Evolutionary conservation across 2,113 vertebrate genomes (phyloP), one percentile per base, ranked within the genome.

Genomic region (Pogonocichla stellata): DNA sequence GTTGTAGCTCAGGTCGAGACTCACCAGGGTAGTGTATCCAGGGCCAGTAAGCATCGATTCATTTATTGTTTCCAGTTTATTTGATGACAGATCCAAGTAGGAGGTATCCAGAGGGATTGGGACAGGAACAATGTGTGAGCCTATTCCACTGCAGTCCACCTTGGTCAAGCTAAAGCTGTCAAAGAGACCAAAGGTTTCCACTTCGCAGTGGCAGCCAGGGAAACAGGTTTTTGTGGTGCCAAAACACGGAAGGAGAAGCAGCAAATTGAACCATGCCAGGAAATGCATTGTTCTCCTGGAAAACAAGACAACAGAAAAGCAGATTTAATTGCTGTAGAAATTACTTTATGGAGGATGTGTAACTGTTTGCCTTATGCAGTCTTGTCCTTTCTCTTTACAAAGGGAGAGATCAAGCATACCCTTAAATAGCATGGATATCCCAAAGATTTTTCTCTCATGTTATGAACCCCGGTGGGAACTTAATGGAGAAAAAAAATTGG

Each of bases 151-250:
- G 94, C 99, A 99, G 91, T 99, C 99, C 82, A 99, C 99, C 36
- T 98, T 98, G 48, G 99, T 99, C 93, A 99, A 93, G 91, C 99
- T 99, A 97, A 99, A 99, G 97, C 99, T 99, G 96, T 99, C 98
- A 1, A 99, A 99, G 79, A 99, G 98, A 45, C 99, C 99, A 8
- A 99, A 99, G 80, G 98, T 99, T 96, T 99, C 99, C 96, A 99
- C 99, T 71, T 99, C 99, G 0, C 99, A 99, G 79, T 96, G 98
- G 93, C 99, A 99, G 33, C 98, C 98, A 0, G 98, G 98, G 93
- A 99, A 99, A 96, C 99, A 99, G 78, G 98, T 98, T 97, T 97
- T 98, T 34, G 94, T 96, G 4, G 96, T 36, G 12, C 53, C 28
- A 12, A 95, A 88, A 14, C 78, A 61, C 3, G 96, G 95, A 75